Percentiles rank a stretch among this genome's conserved stretches.
Evolutionary conservation across 2,797 vertebrate species (phyloP).

Genomic region (Cuculus canorus): DNA sequence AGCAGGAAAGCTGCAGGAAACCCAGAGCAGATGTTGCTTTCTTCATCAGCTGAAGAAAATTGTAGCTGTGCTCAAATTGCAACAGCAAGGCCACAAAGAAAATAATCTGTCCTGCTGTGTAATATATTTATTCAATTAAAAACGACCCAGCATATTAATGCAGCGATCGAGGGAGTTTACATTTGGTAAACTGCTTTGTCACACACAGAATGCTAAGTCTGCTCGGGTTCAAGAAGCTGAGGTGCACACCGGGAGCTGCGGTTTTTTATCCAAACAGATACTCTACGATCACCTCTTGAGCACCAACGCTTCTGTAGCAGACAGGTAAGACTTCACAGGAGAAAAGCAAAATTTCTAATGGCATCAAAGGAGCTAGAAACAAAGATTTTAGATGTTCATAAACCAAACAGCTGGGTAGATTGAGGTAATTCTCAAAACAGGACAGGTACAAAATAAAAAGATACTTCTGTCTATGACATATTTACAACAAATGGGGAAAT

Average conservation of each 20-base stretch:
- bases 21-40: slow-evolving; percentile 54
- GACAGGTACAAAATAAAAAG: not conserved
- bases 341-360: not conserved
- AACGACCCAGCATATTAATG: slow-evolving; percentile 38
- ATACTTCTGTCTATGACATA: not conserved
- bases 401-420: not conserved
- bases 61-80: slow-evolving; percentile 53
- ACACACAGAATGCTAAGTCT: not conserved
- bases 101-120: slow-evolving; percentile 72
- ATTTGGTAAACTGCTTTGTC: slow-evolving; percentile 28
- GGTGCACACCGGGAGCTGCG: not conserved
- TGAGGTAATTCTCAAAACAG: not conserved
- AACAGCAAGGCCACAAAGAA: slow-evolving; percentile 69
- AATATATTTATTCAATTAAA: slow-evolving; percentile 76
- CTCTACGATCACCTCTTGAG: not conserved
- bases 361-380: not conserved
- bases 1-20: slow-evolving; percentile 65
- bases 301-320: not conserved
- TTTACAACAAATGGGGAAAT: not conserved
- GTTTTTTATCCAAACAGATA: not conserved
- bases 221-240: not conserved
- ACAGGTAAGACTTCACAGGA: not conserved
- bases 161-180: slow-evolving; percentile 37
- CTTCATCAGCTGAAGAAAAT: slow-evolving; percentile 61
- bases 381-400: not conserved